Evolutionary conservation across 2,797 vertebrate genomes (phyloP).

Genomic region (Botia kubotai): DNA sequence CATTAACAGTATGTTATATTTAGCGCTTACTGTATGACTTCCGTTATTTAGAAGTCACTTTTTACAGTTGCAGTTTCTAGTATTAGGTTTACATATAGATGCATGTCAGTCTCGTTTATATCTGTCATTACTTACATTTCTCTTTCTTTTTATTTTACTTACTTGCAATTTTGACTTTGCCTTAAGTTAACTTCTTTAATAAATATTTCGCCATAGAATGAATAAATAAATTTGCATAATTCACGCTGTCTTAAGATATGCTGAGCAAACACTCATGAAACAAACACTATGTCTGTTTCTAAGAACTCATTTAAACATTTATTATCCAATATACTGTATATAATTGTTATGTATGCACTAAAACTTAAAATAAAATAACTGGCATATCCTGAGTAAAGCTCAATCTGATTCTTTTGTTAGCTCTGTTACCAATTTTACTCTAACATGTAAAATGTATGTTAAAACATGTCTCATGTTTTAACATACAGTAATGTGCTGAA

Average conservation of each 20-base stretch:
- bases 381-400: no score
- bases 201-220: not conserved
- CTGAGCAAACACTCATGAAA: not conserved
- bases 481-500: no score
- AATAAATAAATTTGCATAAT: slow-evolving; percentile 1
- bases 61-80: slow-evolving; percentile 7
- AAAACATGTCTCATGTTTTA: no score
- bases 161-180: not conserved
- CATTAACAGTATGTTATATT: not conserved
- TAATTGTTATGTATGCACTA: not conserved
- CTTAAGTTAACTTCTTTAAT: not conserved
- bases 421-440: not conserved
- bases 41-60: not conserved
- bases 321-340: not conserved
- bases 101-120: not conserved
- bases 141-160: not conserved
- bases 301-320: not conserved
- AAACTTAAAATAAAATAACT: not conserved
- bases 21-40: not conserved
- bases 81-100: not conserved
- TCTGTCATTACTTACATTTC: not conserved
- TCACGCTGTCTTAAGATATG: slow-evolving; percentile 38
- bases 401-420: no score
- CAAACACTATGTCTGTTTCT: not conserved
- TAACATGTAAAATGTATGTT: no score